Evolutionary conservation across 2,113 vertebrate species (phyloP).

Genomic region (Chaenocephalus aceratus): DNA sequence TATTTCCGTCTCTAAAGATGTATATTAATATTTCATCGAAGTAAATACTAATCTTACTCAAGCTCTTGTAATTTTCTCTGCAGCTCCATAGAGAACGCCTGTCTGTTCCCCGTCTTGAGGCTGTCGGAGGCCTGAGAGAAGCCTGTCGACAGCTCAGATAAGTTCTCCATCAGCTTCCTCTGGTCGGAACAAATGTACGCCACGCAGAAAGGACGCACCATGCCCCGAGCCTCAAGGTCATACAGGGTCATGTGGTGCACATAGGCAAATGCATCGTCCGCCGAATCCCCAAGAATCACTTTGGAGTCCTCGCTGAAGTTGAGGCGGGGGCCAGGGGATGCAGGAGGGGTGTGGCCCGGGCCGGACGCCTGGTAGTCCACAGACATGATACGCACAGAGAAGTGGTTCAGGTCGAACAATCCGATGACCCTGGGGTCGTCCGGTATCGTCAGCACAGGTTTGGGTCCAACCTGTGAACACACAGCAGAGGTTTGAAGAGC

Average conservation of each 20-base stretch:
- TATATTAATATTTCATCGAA: neutral
- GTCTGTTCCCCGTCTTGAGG: constrained; percentile 95
- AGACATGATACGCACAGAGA: constrained; percentile 97
- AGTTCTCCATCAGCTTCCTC: constrained; percentile 94
- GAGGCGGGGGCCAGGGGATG: constrained; percentile 86
- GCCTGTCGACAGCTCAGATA: constrained; percentile 87
- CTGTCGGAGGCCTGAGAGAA: constrained; percentile 94
- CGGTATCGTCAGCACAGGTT: constrained; percentile 93
- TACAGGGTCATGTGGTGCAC: constrained; percentile 96
- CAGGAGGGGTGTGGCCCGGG: constrained; percentile 82
- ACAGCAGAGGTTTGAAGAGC: neutral
- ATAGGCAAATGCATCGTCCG: constrained; percentile 91
- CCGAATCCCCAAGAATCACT: constrained; percentile 94
- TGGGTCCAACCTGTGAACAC: constrained; percentile 89
- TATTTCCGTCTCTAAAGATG: neutral
- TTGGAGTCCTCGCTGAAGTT: constrained; percentile 96
- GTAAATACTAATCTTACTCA: constrained; percentile 84
- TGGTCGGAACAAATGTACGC: constrained; percentile 94
- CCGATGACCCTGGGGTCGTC: constrained; percentile 87
- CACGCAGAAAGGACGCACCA: constrained; percentile 97
- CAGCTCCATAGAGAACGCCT: constrained; percentile 93
- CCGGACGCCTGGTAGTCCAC: constrained; percentile 98
- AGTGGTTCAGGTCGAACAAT: constrained; percentile 95
- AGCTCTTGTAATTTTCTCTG: constrained; percentile 93
- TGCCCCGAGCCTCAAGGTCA: constrained; percentile 94